phyloP scores from a whole-genome alignment of 2,888 invertebrate species.

The Heterodera filipjevi region DNA sequence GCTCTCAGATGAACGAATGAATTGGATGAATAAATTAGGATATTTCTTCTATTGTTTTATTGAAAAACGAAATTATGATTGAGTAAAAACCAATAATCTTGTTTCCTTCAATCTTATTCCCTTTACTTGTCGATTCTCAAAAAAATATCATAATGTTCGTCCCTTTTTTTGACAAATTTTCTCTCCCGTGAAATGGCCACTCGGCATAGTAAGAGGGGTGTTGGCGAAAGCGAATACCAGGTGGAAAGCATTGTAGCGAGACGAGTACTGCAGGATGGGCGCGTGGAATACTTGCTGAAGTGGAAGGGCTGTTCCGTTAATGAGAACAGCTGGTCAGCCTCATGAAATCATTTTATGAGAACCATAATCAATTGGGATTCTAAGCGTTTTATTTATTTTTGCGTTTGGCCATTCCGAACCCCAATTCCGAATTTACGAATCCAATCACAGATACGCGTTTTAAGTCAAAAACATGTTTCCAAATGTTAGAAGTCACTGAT shows the following conservation, averaged over 20 bases:
- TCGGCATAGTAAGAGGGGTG: not conserved
- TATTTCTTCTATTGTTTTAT: too few species aligned
- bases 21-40: not conserved
- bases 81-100: too few species aligned
- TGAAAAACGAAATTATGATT: too few species aligned
- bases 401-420: not conserved
- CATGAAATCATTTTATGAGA: too few species aligned
- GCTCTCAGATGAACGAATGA: not conserved
- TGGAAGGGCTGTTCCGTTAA: slow-evolving; percentile 29
- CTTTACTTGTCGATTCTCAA: not conserved
- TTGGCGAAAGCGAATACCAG: not conserved
- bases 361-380: too few species aligned
- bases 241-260: slow-evolving; percentile 24
- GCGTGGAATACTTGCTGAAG: slow-evolving; percentile 28
- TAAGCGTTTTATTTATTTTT: too few species aligned
- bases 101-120: not conserved
- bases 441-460: too few species aligned
- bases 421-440: too few species aligned
- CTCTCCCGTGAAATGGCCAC: not conserved
- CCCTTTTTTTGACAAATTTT: too few species aligned
- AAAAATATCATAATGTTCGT: not conserved
- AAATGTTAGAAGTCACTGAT: too few species aligned
- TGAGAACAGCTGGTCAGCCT: slow-evolving; percentile 28
- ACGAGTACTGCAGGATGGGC: slow-evolving; percentile 7
- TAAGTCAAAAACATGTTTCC: too few species aligned